phyloP scores from a whole-genome alignment of 2,888 invertebrate genomes.

The Branchipolynoe longqiensis region DNA sequence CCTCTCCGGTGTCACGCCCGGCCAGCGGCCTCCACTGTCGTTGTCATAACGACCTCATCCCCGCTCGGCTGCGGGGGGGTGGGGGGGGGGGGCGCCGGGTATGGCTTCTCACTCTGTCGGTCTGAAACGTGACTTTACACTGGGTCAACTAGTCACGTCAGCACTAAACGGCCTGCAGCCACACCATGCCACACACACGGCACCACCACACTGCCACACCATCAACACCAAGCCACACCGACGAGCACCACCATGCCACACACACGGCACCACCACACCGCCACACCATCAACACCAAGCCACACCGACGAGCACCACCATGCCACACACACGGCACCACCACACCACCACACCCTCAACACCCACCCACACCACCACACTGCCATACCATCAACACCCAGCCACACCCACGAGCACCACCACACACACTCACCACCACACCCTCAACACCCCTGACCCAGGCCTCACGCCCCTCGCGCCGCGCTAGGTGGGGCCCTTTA shows the following conservation, averaged over 20 bases:
- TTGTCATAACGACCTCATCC: too few species aligned
- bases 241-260: neutral
- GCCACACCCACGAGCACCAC: neutral
- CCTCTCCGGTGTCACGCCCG: too few species aligned
- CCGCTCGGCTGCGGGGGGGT: too few species aligned
- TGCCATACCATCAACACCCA: neutral
- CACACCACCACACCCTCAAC: neutral
- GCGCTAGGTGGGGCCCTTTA: too few species aligned
- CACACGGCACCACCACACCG: neutral
- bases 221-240: neutral
- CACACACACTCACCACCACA: neutral
- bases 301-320: neutral
- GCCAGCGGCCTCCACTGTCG: too few species aligned
- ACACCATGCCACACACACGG: neutral
- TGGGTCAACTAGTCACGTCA: too few species aligned
- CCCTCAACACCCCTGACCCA: too few species aligned
- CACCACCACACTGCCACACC: neutral
- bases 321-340: neutral
- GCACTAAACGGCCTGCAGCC: too few species aligned
- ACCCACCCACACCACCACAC: neutral
- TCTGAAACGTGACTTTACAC: too few species aligned
- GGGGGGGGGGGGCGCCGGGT: too few species aligned
- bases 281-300: neutral
- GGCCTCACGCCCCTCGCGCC: too few species aligned
- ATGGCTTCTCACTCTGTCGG: too few species aligned